Evolutionary conservation across 2,797 vertebrate species (phyloP).

Genomic region (Acipenser oxyrinchus): DNA sequence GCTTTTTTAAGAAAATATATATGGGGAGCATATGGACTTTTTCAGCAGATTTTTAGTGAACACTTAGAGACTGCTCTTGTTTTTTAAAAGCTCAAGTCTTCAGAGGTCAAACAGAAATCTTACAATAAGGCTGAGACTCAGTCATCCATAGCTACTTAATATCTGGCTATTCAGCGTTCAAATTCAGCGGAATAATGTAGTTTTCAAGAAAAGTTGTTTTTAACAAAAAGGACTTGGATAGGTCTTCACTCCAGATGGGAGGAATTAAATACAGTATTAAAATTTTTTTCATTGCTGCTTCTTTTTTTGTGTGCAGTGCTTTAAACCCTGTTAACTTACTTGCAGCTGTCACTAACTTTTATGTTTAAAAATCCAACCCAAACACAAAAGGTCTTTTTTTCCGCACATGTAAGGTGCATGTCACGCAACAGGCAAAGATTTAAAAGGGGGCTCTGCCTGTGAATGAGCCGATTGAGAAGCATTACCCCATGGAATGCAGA

Average conservation of each 20-base stretch:
- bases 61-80: no score
- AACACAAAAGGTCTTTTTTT: conserved; percentile 27
- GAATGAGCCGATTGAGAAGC: conserved; percentile 42
- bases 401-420: conserved; percentile 45
- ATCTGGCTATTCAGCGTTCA: no score
- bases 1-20: no score
- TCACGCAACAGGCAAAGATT: conserved; percentile 23
- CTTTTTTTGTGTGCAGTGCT: neutral
- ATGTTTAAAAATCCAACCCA: conserved; percentile 27
- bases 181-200: no score
- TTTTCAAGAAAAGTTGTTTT: neutral
- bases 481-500: conserved; percentile 36
- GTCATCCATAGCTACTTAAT: no score
- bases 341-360: conserved; percentile 32
- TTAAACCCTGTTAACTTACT: neutral
- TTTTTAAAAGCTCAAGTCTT: no score
- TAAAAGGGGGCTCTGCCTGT: conserved; percentile 19
- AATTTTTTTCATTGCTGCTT: conserved; percentile 17
- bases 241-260: conserved; percentile 42
- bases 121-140: no score
- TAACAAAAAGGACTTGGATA: neutral
- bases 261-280: conserved; percentile 30
- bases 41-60: no score
- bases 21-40: no score
- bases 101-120: no score